Evolutionary conservation across 1,140 invertebrate species (phyloP).

Genomic region (Sitodiplosis mosellana): DNA sequence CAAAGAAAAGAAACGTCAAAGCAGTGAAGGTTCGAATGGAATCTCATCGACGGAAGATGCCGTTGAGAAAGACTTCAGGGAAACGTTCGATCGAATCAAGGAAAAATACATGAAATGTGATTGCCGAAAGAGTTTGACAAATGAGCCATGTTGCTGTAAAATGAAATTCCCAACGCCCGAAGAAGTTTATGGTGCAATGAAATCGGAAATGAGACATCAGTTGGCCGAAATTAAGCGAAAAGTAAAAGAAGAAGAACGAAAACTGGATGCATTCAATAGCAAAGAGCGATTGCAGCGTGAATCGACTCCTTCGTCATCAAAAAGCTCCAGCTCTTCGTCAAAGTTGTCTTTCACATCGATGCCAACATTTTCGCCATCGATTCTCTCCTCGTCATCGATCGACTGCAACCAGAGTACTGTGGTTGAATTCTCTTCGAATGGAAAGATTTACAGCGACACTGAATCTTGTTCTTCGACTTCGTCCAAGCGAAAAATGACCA

Average conservation of each 20-base stretch:
- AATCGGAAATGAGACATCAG: conserved; percentile 58
- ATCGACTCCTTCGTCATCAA: conserved; percentile 13
- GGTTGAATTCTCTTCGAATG: not conserved
- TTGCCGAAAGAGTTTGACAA: conserved; percentile 15
- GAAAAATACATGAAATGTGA: conserved; percentile 21
- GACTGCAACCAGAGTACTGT: conserved; percentile 24
- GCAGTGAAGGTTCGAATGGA: not conserved
- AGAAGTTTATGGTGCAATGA: conserved; percentile 48
- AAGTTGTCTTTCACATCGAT: conserved; percentile 20
- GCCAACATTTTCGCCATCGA: conserved; percentile 16
- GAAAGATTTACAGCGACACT: conserved; percentile 4
- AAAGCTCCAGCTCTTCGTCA: conserved; percentile 11
- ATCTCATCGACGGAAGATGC: conserved; percentile 13
- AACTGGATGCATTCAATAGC: conserved; percentile 46
- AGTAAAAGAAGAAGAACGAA: conserved; percentile 65
- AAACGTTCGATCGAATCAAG: conserved; percentile 24
- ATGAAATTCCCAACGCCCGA: conserved; percentile 30
- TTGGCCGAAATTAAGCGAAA: conserved; percentile 61
- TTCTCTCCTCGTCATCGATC: conserved; percentile 23
- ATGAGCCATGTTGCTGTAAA: conserved; percentile 18
- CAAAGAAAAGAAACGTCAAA: conserved; percentile 18
- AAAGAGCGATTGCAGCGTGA: conserved; percentile 23
- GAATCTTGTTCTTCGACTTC: conserved; percentile 31
- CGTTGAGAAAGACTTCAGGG: conserved; percentile 21
- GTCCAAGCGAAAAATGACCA: conserved; percentile 48